Evolutionary conservation across 2,888 invertebrate genomes (phyloP).

Genomic region (Trissoscelio sp.): DNA sequence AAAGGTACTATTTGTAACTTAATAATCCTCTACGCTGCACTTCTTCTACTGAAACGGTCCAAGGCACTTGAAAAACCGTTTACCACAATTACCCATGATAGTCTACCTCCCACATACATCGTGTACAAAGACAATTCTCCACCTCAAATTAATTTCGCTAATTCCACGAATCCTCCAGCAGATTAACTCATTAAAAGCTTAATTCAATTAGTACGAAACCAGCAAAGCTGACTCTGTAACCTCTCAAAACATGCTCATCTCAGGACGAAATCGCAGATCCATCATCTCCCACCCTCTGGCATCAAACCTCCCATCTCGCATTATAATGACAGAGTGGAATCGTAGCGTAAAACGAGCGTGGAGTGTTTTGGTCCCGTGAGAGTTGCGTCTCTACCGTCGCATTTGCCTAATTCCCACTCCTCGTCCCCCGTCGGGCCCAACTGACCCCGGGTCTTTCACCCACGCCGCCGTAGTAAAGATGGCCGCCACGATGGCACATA

Average conservation of each 20-base stretch:
- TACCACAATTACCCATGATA: too few relatives aligned
- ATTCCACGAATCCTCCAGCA: too few relatives aligned
- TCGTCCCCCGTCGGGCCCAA: conserved; percentile 68
- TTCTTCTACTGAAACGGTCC: conserved; percentile 1
- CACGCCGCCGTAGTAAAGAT: conserved; percentile 82
- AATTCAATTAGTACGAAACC: conserved; percentile 3
- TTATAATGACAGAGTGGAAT: conserved; percentile 70
- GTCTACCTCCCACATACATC: too few relatives aligned
- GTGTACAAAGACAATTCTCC: too few relatives aligned
- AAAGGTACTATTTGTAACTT: conserved; percentile 8
- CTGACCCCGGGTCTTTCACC: conserved; percentile 79
- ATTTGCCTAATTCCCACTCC: conserved; percentile 65
- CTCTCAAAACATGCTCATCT: background rate
- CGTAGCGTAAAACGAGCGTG: conserved; percentile 78
- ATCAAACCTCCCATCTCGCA: conserved; percentile 41
- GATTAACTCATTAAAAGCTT: too few relatives aligned
- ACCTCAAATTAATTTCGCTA: too few relatives aligned
- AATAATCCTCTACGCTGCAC: background rate
- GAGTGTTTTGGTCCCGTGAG: conserved; percentile 70
- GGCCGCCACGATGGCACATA: conserved; percentile 73
- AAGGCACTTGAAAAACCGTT: background rate
- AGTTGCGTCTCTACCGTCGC: conserved; percentile 64
- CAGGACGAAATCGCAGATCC: conserved; percentile 3
- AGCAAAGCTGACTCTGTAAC: background rate
- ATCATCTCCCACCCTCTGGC: conserved; percentile 12